A percentile compares a stretch with the other conserved stretches of the same genome.
Evolutionary conservation across 2,797 vertebrate genomes (phyloP).

Genomic region (Anguilla pacifica): DNA sequence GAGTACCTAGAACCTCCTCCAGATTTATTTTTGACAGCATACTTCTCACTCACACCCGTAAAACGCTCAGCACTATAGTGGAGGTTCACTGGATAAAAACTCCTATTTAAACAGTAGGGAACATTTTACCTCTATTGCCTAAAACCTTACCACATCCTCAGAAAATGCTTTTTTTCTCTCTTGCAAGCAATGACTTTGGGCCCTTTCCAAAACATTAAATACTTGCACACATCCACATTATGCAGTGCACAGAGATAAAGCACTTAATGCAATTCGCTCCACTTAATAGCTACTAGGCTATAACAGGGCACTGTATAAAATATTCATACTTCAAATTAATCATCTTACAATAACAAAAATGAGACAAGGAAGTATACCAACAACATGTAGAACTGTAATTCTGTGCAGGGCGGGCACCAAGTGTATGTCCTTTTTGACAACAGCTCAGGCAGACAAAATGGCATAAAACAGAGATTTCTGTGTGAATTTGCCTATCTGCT

Average conservation of each 20-base stretch:
- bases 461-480: background rate
- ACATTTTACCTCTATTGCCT: background rate
- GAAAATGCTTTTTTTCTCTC: background rate
- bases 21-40: background rate
- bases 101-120: background rate
- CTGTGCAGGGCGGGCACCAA: background rate
- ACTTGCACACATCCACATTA: background rate
- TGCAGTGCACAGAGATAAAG: background rate
- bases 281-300: background rate
- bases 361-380: background rate
- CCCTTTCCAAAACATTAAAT: background rate
- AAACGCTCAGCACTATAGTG: background rate
- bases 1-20: background rate
- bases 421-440: background rate
- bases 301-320: background rate
- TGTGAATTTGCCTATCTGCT: background rate
- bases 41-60: background rate
- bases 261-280: background rate
- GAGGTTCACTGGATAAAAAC: background rate
- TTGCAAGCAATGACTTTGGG: background rate
- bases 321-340: background rate
- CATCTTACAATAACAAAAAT: background rate
- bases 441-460: background rate
- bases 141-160: constrained; percentile 15
- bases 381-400: background rate